Percentiles rank a stretch among this genome's conserved stretches.
Conservation (phyloP, 2,113 vertebrate species). For the Cyanoderma ruficeps region DNA sequence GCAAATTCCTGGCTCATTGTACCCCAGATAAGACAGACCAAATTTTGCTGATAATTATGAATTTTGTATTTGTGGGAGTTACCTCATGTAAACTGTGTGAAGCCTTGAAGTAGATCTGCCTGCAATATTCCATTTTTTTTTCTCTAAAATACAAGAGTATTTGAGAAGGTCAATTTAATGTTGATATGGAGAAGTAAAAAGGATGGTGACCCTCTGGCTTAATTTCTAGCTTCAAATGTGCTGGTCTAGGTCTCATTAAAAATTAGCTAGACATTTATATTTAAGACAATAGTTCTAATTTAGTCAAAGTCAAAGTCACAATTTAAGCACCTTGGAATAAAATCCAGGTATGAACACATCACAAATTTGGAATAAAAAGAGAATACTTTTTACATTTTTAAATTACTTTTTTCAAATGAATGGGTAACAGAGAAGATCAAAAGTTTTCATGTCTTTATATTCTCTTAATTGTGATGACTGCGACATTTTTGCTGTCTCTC, state of each 20-base stretch:
- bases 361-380: not conserved
- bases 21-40: not conserved
- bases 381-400: not conserved
- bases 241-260: not conserved
- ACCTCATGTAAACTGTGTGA: not conserved
- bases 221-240: not conserved
- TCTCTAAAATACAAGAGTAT: not conserved
- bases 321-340: not conserved
- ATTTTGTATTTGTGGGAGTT: not conserved
- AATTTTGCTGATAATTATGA: not conserved
- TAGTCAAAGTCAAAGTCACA: not conserved
- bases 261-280: not conserved
- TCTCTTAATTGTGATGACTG: not conserved
- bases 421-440: not conserved
- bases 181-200: not conserved
- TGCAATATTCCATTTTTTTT: not conserved
- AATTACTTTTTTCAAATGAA: not conserved
- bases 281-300: not conserved
- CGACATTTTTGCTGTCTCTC: not conserved
- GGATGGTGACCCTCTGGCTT: not conserved
- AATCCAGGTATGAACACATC: not conserved
- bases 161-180: not conserved
- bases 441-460: not conserved
- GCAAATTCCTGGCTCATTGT: not conserved
- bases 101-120: not conserved